Evolutionary conservation across 2,797 vertebrate species (phyloP).

Genomic region (Neosilurus hyrtlii): DNA sequence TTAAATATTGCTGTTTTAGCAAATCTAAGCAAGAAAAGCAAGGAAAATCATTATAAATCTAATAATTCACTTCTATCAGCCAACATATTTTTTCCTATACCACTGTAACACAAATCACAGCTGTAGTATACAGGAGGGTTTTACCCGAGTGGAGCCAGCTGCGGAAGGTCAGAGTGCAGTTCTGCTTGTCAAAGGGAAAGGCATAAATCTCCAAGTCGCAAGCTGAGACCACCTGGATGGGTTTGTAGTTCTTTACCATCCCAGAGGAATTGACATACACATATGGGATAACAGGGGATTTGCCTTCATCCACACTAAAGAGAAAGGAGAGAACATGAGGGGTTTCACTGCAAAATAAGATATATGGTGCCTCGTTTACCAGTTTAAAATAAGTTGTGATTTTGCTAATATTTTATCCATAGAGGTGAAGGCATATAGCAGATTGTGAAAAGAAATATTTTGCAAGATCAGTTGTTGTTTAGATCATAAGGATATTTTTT

Average conservation of each 20-base stretch:
- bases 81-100: not conserved
- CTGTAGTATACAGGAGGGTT: slow-evolving; percentile 8
- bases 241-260: slow-evolving; percentile 78
- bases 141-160: slow-evolving; percentile 85
- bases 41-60: not conserved
- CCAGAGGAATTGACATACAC: slow-evolving; percentile 85
- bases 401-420: not conserved
- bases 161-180: slow-evolving; percentile 84
- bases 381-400: not conserved
- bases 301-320: slow-evolving; percentile 75
- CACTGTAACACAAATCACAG: not conserved
- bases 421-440: not conserved
- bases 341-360: too few relatives aligned
- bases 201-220: slow-evolving; percentile 81
- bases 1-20: not conserved
- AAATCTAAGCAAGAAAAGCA: not conserved
- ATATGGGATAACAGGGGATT: slow-evolving; percentile 75
- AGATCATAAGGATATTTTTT: not conserved
- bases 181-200: slow-evolving; percentile 87
- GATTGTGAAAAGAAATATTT: not conserved
- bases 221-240: slow-evolving; percentile 81
- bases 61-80: not conserved
- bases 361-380: too few relatives aligned
- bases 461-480: not conserved
- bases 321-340: slow-evolving; percentile 31